Percentiles rank a stretch among this genome's conserved stretches.
These are phyloP conservation scores for Gopherus evgoodei DNA, from an alignment of 2,113 vertebrate species.

Conservation along the genomic window DNA sequence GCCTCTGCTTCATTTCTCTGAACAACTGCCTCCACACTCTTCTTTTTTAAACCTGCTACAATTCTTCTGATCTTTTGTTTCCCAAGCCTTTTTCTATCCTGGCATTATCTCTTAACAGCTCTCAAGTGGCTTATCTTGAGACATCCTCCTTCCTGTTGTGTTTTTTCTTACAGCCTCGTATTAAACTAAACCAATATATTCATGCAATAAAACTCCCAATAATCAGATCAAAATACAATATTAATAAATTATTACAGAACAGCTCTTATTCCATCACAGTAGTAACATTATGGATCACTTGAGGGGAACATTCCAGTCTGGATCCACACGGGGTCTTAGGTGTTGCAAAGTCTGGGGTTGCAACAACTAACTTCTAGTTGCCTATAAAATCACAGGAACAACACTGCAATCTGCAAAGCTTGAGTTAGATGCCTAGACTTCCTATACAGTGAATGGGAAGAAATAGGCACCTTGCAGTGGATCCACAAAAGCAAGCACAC, in stretches of 20 bases:
- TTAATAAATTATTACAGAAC: background rate
- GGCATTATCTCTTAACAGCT: conserved; percentile 33
- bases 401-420: background rate
- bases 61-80: background rate
- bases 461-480: too few species aligned
- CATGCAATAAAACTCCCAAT: conserved; percentile 11
- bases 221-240: conserved; percentile 25
- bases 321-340: background rate
- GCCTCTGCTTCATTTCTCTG: background rate
- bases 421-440: background rate
- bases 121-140: conserved; percentile 13
- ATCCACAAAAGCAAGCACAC: too few species aligned
- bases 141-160: background rate
- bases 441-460: too few species aligned
- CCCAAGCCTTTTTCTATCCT: conserved; percentile 40
- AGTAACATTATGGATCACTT: background rate
- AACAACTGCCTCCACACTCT: background rate
- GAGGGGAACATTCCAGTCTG: background rate
- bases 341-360: background rate
- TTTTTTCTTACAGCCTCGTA: background rate
- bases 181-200: background rate
- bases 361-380: background rate
- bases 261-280: background rate
- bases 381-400: background rate
- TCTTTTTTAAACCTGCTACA: background rate